Base-by-base conservation (phyloP, 2,113 vertebrate species). In the Phasianus colchicus region DNA sequence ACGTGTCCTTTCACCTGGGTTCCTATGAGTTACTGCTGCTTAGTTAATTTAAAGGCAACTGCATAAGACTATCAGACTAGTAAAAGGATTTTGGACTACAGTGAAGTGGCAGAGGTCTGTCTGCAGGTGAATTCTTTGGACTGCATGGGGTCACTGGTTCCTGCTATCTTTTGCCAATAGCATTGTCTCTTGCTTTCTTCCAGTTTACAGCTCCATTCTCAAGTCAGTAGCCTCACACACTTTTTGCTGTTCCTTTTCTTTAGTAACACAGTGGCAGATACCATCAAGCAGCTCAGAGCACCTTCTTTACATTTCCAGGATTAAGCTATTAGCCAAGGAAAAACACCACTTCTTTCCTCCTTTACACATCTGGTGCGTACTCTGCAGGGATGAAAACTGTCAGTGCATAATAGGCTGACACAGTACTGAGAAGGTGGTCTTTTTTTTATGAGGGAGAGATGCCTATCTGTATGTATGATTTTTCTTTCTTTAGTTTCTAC, bases 381-480 rank as follows among this genome's bases (percentile, higher is more conserved):
- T 90, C 89, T 80, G 91, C 84, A 76, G 72, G 83, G 75, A 57
- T 89, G 75, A 93, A 81, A 93, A n/a, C 64, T 48, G 55, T 45
- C 69, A 47, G 50, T 45, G 50, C 18, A 14, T 58, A 64, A 64
- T 5, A 38, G 52, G 25, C n/a, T 89, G 87, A 71, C 61, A 83
- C 79, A 16, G 40, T 50, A 40, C 70, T 78, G 40, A 65, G n/a
- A 76, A 3, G 15, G 25, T 76, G 55, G 54, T 42, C 42, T 72
- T 72, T 8, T 52, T 52, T 7, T 76, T 71, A 6, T 60, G 72
- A 70, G 60, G 65, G 43, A 91, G 17, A 14, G 84, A 92, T 91
- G 70, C 1, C 5, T 63, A 47, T 85, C 73, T 87, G 8, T 65
- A 69, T 47, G 19, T 45, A 36, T 20, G 42, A 80, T 82, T 82